These are phyloP conservation scores for Drosophila quadrilineata DNA, from an alignment of 1,140 invertebrate species.

Conservation along the genomic window DNA sequence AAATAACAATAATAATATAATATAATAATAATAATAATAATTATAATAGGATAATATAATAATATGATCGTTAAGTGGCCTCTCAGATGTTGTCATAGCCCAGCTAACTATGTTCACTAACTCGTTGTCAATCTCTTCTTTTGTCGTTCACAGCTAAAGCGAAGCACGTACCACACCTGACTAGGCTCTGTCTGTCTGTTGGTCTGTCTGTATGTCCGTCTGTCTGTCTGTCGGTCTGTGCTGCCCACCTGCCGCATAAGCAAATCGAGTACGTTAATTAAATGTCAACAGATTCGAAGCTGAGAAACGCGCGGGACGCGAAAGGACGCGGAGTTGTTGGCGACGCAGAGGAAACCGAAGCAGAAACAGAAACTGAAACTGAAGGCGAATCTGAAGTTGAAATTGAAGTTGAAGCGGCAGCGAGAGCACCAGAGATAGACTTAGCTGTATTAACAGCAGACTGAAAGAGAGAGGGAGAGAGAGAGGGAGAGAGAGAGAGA, in stretches of 20 bases:
- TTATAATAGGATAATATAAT: no score
- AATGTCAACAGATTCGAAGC: slow-evolving; percentile 63
- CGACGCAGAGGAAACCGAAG: slow-evolving; percentile 1
- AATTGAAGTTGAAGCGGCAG: slow-evolving; percentile 11
- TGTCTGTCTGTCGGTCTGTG: slow-evolving; percentile 10
- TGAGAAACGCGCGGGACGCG: slow-evolving; percentile 43
- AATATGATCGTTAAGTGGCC: no score
- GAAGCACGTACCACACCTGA: slow-evolving; percentile 34
- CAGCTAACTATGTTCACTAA: slow-evolving; percentile 32
- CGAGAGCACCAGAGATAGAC: no score
- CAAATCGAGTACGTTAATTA: slow-evolving; percentile 71
- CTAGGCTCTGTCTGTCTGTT: background rate
- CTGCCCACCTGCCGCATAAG: slow-evolving; percentile 60
- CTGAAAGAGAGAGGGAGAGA: no score
- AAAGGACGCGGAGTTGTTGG: slow-evolving; percentile 28
- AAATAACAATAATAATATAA: no score
- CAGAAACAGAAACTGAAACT: slow-evolving; percentile 15
- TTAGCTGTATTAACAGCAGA: background rate
- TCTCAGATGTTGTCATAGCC: slow-evolving; percentile 13
- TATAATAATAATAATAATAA: no score
- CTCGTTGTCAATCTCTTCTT: slow-evolving; percentile 43
- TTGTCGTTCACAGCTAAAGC: slow-evolving; percentile 37
- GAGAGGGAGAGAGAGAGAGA: no score
- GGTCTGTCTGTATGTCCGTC: slow-evolving; percentile 1
- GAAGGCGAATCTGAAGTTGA: slow-evolving; percentile 5